Base-by-base conservation (phyloP, 2,888 invertebrate species). In the Metacarcinus magister region DNA sequence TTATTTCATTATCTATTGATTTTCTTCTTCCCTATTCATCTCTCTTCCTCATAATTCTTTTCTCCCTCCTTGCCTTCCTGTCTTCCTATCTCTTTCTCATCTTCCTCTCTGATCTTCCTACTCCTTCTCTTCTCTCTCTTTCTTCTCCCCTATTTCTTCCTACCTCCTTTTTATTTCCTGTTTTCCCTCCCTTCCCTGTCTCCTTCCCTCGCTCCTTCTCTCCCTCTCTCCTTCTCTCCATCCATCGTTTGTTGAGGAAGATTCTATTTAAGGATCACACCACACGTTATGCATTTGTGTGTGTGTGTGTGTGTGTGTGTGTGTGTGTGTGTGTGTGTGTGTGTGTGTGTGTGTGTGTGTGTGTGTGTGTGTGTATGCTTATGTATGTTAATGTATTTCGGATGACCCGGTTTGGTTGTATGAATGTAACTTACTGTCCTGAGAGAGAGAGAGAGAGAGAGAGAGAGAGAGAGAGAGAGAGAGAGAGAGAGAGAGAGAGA, bases 271-370 rank as follows among this genome's bases (percentile, higher is more conserved):
- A 54, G 54, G 16, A 54, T 19, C 13, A 13, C 54, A 54, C 19
- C 54, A 54, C 90, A 90, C 3, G 23, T 44, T 16, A 28, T 19
- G 39, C 23, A 39, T 39, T 0, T 39, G 48, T 48, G 46, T 44
- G 92, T 92, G 92, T 92, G 92, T 92, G 92, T 46, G 92, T 46
- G 92, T 46, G 92, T 46, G 92, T 46, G 92, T 46, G 92, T 46
- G 92, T 46, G 92, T 92, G 92, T 92, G 43, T 92, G 92, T 92
- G 92, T 92, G 46, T 43, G 92, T 43, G 92, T 43, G 32, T 93
- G 94, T 94, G 39, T 93, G 93, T 93, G 43, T 67, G 93, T 60
- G 93, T 93, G 39, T 93, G 93, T 93, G 93, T 93, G 60, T 93
- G 67, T 93, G 94, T 94, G 75, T 94, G 94, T 67, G 94, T 67